Evolutionary conservation across 2,888 invertebrate species (phyloP), one percentile per base, ranked within the genome.

Genomic region (Mimas tiliae): DNA sequence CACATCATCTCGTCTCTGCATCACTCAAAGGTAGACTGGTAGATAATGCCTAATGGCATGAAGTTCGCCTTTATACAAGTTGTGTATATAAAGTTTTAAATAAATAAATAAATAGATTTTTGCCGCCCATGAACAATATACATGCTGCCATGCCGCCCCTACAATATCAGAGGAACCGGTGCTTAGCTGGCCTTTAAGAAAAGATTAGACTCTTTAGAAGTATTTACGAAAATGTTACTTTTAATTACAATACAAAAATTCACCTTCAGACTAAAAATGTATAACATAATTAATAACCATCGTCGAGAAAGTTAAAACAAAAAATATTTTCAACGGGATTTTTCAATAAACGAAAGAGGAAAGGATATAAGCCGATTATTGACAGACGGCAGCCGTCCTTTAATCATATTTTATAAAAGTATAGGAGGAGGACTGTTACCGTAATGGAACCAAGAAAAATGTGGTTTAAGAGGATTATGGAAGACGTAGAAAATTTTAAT

Each of bases 321-420:
- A 63, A 63, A 67, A 42, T 64, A 63, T 64, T 62, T 62, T 55
- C 55, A 70, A 70, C 70, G 68, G 66, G 67, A 69, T 73, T 72
- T 68, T 65, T 68, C 69, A 72, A 71, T 73, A 72, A 73, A 72
- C 67, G 42, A 68, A 69, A 73, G 71, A 72, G 72, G 75, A 79
- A 72, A 74, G 75, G 75, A 79, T 80, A 76, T 86, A 89, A 89
- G 85, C 86, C 82, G 87, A 88, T 89, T 89, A 88, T 80, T 76
- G 83, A 76, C 83, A 84, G 83, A 81, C 63, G 48, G 33, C 63
- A 16, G 33, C n/a, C 19, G 50, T 63, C 50, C 48, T 50, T 34
- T 50, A 76, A 78, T 74, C 78, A 78, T 73, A 76, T 77, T 82
- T 76, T 72, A 71, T 69, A 73, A 74, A 73, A 72, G 77, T 74